phyloP scores from a whole-genome alignment of 2,113 vertebrate genomes.

The Pelecanoides urinatrix region DNA sequence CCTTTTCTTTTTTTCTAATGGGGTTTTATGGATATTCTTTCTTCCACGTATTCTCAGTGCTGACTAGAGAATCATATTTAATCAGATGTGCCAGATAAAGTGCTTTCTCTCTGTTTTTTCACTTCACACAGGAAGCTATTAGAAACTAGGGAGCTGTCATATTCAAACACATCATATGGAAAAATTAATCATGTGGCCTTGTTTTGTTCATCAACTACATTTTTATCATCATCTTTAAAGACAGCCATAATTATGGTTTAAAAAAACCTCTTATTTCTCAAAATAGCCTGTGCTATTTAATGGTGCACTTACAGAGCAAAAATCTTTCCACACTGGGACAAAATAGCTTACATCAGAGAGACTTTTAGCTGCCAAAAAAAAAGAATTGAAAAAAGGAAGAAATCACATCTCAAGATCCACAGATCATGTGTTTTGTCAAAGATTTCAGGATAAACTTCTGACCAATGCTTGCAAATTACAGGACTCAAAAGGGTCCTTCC shows the following conservation, averaged over 20 bases:
- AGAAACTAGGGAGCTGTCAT: not conserved
- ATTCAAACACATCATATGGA: slow-evolving; percentile 6
- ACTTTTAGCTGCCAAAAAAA: not conserved
- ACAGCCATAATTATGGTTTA: not conserved
- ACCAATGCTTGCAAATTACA: not conserved
- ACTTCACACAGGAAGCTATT: not conserved
- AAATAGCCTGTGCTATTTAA: slow-evolving; percentile 1
- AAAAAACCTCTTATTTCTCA: not conserved
- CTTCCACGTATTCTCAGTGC: not conserved
- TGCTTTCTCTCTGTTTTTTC: not conserved
- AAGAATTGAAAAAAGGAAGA: not conserved
- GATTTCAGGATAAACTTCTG: not conserved
- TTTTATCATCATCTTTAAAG: slow-evolving; percentile 17
- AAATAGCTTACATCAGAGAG: not conserved
- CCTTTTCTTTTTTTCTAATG: not conserved
- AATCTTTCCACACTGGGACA: not conserved
- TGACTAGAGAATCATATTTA: not conserved
- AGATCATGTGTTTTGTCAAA: not conserved
- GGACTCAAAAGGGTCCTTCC: not conserved
- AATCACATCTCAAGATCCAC: not conserved
- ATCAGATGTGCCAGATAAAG: not conserved
- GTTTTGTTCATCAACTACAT: not conserved
- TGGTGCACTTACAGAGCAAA: not conserved
- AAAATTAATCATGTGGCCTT: slow-evolving; percentile 1
- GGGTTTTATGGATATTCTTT: not conserved